Evolutionary conservation across 2,113 vertebrate species (phyloP).

Genomic region (Ramphastos sulfuratus): DNA sequence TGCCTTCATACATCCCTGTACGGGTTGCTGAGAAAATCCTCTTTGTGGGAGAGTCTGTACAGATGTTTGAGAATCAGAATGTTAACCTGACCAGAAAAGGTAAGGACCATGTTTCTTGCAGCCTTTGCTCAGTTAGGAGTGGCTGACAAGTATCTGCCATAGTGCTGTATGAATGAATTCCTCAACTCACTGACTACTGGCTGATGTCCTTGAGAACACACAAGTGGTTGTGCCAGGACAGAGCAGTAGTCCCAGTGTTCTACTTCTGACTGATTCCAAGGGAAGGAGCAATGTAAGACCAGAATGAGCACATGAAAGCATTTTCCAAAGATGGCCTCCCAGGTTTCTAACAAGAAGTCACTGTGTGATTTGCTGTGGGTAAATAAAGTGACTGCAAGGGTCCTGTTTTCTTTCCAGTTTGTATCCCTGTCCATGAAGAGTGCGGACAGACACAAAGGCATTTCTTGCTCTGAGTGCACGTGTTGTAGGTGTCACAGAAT

Average conservation of each 20-base stretch:
- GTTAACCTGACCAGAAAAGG: conserved; percentile 90
- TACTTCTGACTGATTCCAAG: not conserved
- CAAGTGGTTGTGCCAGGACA: not conserved
- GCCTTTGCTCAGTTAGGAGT: not conserved
- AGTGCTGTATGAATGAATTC: not conserved
- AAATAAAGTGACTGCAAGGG: not conserved
- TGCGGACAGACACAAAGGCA: not conserved
- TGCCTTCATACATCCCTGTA: conserved; percentile 95
- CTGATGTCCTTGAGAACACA: not conserved
- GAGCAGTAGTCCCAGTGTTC: not conserved
- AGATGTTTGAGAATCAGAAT: conserved; percentile 99
- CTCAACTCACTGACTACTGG: not conserved
- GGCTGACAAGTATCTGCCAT: not conserved
- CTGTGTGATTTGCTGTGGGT: not conserved
- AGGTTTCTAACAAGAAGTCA: not conserved
- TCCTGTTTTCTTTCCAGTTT: not conserved
- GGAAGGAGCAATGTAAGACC: not conserved
- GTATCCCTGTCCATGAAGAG: not conserved
- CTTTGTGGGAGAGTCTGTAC: conserved; percentile 97
- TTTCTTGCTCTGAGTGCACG: not conserved
- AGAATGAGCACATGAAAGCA: not conserved
- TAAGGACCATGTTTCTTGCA: conserved; percentile 55
- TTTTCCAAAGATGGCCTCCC: not conserved
- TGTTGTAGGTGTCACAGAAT: not conserved
- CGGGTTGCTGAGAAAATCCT: conserved; percentile 97